Evolutionary conservation across 1,140 invertebrate genomes (phyloP).

Genomic region (Tetramorium simillimum): DNA sequence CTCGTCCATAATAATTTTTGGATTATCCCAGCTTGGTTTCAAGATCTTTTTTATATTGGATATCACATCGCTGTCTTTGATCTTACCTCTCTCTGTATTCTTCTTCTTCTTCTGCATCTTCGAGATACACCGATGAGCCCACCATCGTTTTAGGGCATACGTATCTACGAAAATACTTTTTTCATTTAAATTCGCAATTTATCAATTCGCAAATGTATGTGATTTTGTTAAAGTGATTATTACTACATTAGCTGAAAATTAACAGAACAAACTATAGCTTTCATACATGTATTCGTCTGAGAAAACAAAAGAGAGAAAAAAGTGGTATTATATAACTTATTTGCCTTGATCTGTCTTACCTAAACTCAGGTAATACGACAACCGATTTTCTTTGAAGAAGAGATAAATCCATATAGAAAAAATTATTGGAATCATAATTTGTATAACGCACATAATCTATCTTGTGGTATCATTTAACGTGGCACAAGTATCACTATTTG

Average conservation of each 20-base stretch:
- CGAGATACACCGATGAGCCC: slow-evolving; percentile 38
- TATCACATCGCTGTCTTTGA: not conserved
- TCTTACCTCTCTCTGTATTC: not conserved
- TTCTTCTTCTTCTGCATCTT: not conserved
- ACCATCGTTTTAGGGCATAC: slow-evolving; percentile 56
- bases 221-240: not conserved
- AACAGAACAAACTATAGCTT: not conserved
- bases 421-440: slow-evolving; percentile 26
- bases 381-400: slow-evolving; percentile 31
- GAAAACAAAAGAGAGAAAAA: not conserved
- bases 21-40: not conserved
- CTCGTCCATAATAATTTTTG: slow-evolving; percentile 49
- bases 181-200: not conserved
- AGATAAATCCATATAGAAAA: slow-evolving; percentile 35
- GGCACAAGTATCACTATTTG: not conserved
- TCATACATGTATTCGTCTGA: not conserved
- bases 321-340: not conserved
- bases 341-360: slow-evolving; percentile 3
- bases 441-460: slow-evolving; percentile 1
- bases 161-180: slow-evolving; percentile 21
- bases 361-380: not conserved
- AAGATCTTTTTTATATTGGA: not conserved
- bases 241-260: not conserved
- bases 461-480: not conserved
- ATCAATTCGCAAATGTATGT: not conserved